phyloP scores from a whole-genome alignment of 2,888 invertebrate species.

The Tupiocoris notatus region DNA sequence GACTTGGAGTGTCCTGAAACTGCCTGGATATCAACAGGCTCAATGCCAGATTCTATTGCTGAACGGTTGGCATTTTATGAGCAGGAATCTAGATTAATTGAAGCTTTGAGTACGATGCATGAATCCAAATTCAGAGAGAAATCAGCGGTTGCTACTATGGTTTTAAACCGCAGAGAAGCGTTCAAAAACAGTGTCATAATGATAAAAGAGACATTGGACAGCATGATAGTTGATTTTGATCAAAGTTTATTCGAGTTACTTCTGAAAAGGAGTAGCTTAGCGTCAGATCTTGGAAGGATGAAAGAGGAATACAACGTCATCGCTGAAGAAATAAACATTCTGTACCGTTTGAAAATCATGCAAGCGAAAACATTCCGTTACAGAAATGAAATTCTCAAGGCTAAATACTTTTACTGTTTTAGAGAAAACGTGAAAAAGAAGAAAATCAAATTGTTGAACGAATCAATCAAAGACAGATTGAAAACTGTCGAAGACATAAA shows the following conservation, averaged over 20 bases:
- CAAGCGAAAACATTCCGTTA: not conserved
- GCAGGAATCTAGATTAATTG: not conserved
- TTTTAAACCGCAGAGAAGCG: not conserved
- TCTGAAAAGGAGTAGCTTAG: not conserved
- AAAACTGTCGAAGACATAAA: conserved; percentile 25
- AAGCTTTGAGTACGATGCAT: not conserved
- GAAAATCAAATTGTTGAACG: conserved; percentile 17
- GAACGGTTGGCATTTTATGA: not conserved
- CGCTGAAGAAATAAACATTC: conserved; percentile 8
- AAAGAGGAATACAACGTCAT: conserved; percentile 7
- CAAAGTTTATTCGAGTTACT: not conserved
- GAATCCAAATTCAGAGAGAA: not conserved
- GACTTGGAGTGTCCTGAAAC: conserved; percentile 19
- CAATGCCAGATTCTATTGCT: not conserved
- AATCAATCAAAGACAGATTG: conserved; percentile 11
- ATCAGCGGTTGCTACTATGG: not conserved
- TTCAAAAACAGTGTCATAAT: not conserved
- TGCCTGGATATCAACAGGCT: not conserved
- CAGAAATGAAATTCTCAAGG: conserved; percentile 12
- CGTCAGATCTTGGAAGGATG: not conserved
- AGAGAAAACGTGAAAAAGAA: conserved; percentile 13
- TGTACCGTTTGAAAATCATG: not conserved
- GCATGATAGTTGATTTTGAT: conserved; percentile 18
- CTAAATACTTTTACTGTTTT: conserved; percentile 24
- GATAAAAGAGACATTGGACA: conserved; percentile 1